A percentile compares a stretch with the other conserved stretches of the same genome.
phyloP scores from a whole-genome alignment of 2,113 vertebrate species.

The Scytalopus superciliaris region DNA sequence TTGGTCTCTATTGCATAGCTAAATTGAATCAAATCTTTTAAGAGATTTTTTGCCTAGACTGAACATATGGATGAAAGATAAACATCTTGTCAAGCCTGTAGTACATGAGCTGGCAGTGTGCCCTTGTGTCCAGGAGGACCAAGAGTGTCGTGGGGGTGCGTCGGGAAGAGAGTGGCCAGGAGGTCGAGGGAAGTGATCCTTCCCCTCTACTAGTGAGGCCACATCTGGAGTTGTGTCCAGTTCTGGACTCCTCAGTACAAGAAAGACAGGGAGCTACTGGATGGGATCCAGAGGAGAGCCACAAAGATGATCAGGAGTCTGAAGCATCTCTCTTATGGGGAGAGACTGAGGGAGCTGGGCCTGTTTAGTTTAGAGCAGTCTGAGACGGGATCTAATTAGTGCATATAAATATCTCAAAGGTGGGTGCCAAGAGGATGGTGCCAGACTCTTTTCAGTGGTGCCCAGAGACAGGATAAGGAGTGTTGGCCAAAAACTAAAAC shows the following conservation, averaged over 20 bases:
- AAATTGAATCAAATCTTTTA: conserved; percentile 1
- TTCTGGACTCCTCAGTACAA: not conserved
- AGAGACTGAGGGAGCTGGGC: not conserved
- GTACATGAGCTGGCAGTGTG: accelerated
- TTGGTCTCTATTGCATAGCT: not conserved
- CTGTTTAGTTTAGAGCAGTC: not conserved
- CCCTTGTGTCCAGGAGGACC: not conserved
- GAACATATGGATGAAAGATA: not conserved
- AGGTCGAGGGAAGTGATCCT: no score
- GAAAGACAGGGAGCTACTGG: not conserved
- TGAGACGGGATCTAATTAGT: not conserved
- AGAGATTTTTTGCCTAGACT: not conserved
- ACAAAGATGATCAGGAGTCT: not conserved
- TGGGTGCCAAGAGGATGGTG: no score
- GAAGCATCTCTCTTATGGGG: not conserved
- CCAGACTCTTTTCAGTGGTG: not conserved
- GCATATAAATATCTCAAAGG: not conserved
- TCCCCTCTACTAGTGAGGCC: not conserved
- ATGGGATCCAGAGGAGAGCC: not conserved
- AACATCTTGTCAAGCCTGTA: not conserved
- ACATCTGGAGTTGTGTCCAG: not conserved
- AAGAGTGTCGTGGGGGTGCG: not conserved
- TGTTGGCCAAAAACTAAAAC: not conserved
- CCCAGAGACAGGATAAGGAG: not conserved
- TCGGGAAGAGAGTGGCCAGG: not conserved